Conservation (phyloP, 2,888 invertebrate species). For the Unio delphinus region DNA sequence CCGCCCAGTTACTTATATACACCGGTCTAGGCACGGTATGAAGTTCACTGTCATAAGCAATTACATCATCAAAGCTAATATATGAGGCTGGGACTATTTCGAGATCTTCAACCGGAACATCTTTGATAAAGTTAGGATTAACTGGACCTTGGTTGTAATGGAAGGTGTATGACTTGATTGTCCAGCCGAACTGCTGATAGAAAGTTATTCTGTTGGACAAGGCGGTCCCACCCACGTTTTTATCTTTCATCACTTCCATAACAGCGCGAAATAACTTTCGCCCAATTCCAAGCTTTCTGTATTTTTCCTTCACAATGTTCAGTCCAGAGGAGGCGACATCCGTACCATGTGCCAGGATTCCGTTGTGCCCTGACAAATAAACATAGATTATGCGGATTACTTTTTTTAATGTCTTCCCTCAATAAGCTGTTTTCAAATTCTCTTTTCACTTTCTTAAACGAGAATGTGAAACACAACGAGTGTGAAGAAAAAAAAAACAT, state of each 20-base stretch:
- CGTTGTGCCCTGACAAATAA: slow-evolving; percentile 41
- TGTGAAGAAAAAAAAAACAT: too few relatives aligned
- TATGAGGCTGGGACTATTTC: slow-evolving; percentile 35
- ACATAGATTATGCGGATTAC: background rate
- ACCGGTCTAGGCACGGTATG: slow-evolving; percentile 47
- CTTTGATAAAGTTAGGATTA: slow-evolving; percentile 33
- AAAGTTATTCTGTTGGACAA: slow-evolving; percentile 48
- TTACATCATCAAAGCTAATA: slow-evolving; percentile 41
- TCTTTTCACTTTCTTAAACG: background rate
- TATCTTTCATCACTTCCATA: slow-evolving; percentile 49
- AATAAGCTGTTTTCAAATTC: too few relatives aligned
- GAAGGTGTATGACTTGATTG: slow-evolving; percentile 45
- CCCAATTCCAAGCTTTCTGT: slow-evolving; percentile 42
- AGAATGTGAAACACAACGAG: background rate
- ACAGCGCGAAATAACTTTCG: slow-evolving; percentile 38
- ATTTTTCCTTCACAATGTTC: slow-evolving; percentile 48
- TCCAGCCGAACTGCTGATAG: slow-evolving; percentile 53
- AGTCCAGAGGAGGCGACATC: slow-evolving; percentile 48
- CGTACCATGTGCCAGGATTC: slow-evolving; percentile 45
- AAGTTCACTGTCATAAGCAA: slow-evolving; percentile 44
- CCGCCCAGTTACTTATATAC: slow-evolving; percentile 43
- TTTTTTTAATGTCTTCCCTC: too few relatives aligned
- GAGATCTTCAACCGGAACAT: slow-evolving; percentile 28
- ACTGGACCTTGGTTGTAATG: slow-evolving; percentile 49
- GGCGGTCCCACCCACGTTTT: slow-evolving; percentile 50